phyloP scores from a whole-genome alignment of 2,888 invertebrate genomes.

The Lasioglossum figueresi region DNA sequence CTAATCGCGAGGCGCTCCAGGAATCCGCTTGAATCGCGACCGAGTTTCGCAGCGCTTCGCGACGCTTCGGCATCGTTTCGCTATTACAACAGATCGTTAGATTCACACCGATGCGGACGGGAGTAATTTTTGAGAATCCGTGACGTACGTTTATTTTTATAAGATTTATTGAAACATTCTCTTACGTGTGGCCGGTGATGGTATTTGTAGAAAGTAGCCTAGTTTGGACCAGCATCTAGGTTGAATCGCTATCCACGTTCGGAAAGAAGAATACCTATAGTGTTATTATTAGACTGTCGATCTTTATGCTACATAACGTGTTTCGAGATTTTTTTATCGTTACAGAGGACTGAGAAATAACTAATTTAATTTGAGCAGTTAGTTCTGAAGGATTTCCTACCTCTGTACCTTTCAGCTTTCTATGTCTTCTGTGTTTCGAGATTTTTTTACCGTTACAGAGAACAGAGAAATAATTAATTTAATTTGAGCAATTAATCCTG shows the following conservation, averaged over 20 bases:
- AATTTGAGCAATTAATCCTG: too few species aligned
- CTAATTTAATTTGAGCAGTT: too few species aligned
- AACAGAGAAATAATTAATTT: too few species aligned
- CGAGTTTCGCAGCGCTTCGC: background rate
- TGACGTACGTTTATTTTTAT: background rate
- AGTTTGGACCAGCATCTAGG: background rate
- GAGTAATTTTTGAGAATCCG: background rate
- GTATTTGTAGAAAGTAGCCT: background rate
- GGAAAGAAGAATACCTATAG: background rate
- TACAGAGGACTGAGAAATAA: too few species aligned
- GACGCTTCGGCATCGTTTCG: background rate
- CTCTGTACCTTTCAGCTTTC: too few species aligned
- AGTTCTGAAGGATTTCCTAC: too few species aligned
- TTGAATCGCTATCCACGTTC: background rate
- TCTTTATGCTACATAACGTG: background rate
- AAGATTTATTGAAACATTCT: background rate
- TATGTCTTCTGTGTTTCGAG: too few species aligned
- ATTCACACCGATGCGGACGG: background rate
- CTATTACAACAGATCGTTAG: background rate
- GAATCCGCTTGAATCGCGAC: background rate
- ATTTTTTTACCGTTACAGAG: too few species aligned
- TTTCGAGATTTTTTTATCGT: too few species aligned
- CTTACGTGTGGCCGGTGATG: background rate
- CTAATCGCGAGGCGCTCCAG: constrained; percentile 3
- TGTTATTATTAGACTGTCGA: background rate